Percentiles rank a stretch among this genome's conserved stretches.
These are phyloP conservation scores for Carabus problematicus DNA, from an alignment of 2,888 invertebrate species.

Conservation along the genomic window DNA sequence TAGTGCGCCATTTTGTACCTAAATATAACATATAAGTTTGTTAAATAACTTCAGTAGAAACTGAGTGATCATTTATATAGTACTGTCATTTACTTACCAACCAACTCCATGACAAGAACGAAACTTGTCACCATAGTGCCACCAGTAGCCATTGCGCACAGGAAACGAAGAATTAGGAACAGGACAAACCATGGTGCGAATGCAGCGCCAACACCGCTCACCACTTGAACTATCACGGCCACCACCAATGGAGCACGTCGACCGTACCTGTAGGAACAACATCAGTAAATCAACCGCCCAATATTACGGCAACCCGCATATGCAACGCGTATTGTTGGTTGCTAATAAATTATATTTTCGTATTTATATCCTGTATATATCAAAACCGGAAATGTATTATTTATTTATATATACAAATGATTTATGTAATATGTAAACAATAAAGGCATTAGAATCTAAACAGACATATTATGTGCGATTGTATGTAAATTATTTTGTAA, in stretches of 20 bases:
- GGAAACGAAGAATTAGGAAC: slow-evolving; percentile 73
- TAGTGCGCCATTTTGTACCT: slow-evolving; percentile 64
- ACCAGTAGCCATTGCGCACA: slow-evolving; percentile 78
- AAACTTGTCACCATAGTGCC: slow-evolving; percentile 85
- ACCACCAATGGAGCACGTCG: slow-evolving; percentile 75
- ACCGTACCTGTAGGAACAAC: slow-evolving; percentile 67
- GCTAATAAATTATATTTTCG: too few relatives aligned
- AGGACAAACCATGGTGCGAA: slow-evolving; percentile 70
- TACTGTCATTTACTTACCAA: slow-evolving; percentile 61
- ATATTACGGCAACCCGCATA: too few relatives aligned
- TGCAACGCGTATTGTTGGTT: too few relatives aligned
- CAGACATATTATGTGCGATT: too few relatives aligned
- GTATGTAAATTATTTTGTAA: too few relatives aligned
- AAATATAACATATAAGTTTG: slow-evolving; percentile 31
- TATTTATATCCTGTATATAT: too few relatives aligned
- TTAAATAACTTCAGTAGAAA: not conserved
- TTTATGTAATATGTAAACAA: too few relatives aligned
- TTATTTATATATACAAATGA: too few relatives aligned
- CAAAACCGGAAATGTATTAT: too few relatives aligned
- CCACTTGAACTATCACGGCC: slow-evolving; percentile 76
- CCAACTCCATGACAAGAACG: slow-evolving; percentile 72
- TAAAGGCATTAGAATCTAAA: too few relatives aligned
- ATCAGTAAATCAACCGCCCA: too few relatives aligned
- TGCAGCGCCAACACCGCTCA: slow-evolving; percentile 74
- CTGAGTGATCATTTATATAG: too few relatives aligned